phyloP scores from a whole-genome alignment of 2,888 invertebrate species.

The Atrina japonica region DNA sequence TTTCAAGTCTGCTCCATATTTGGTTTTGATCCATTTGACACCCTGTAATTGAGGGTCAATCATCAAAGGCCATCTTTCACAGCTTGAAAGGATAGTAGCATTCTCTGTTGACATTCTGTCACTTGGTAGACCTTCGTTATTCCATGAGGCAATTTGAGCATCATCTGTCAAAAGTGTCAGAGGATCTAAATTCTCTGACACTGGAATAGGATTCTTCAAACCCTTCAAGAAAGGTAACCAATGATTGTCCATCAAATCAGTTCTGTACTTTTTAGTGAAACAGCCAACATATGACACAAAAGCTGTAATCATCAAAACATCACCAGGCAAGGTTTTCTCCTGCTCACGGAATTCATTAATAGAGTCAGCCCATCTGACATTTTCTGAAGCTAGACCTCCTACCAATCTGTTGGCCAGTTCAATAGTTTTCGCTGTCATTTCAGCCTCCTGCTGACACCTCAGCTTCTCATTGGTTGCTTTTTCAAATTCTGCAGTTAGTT shows the following conservation, averaged over 20 bases:
- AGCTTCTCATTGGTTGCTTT: constrained; percentile 92
- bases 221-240: constrained; percentile 89
- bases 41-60: constrained; percentile 95
- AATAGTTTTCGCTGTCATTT: constrained; percentile 95
- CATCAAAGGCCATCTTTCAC: constrained; percentile 98
- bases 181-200: constrained; percentile 93
- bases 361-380: constrained; percentile 97
- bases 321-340: constrained; percentile 96
- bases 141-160: constrained; percentile 96
- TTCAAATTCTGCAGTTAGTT: constrained; percentile 95
- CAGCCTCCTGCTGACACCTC: constrained; percentile 96
- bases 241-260: constrained; percentile 87
- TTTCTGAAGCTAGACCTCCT: constrained; percentile 96
- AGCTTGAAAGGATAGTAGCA: constrained; percentile 95
- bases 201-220: constrained; percentile 90
- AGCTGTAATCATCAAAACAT: constrained; percentile 94
- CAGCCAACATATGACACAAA: constrained; percentile 98
- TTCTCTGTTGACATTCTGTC: constrained; percentile 99
- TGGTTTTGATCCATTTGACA: constrained; percentile 97
- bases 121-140: constrained; percentile 96
- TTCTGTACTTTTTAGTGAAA: constrained; percentile 95
- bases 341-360: constrained; percentile 90
- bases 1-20: constrained; percentile 90
- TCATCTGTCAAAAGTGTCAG: constrained; percentile 94
- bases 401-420: constrained; percentile 95